These are phyloP conservation scores for Chauna torquata DNA, from an alignment of 2,113 vertebrate genomes.

Conservation along the genomic window DNA sequence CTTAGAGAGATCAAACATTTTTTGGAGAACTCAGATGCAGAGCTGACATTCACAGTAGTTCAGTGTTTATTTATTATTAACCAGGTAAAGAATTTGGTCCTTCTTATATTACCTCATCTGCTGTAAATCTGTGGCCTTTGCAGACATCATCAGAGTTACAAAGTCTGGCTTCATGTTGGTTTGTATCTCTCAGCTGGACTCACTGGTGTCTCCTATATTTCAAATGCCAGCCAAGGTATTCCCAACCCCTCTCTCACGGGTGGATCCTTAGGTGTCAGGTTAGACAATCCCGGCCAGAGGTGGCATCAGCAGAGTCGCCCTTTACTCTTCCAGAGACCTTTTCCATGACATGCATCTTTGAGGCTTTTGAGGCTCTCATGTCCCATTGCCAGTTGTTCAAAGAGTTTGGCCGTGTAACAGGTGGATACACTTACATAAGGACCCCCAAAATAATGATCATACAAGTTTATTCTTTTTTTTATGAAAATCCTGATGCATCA, in stretches of 20 bases:
- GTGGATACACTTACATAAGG: not conserved
- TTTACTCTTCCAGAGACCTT: not conserved
- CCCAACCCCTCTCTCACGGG: not conserved
- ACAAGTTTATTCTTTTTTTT: not conserved
- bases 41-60: not conserved
- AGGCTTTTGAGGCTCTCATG: not conserved
- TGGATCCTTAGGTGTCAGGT: not conserved
- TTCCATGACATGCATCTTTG: not conserved
- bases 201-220: fast-evolving
- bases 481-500: not conserved
- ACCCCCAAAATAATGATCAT: not conserved
- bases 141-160: not conserved
- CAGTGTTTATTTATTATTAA: not conserved
- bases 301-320: not conserved
- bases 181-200: not conserved
- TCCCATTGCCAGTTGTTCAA: not conserved
- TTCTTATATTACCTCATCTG: not conserved
- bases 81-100: not conserved
- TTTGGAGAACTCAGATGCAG: not conserved
- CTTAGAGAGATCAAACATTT: not conserved
- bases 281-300: not conserved
- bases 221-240: not conserved
- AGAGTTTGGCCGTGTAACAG: not conserved
- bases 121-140: not conserved
- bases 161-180: fast-evolving